Percentiles rank a stretch among this genome's conserved stretches.
Evolutionary conservation across 2,888 invertebrate genomes (phyloP).

Genomic region (Ormyrus pomaceus): DNA sequence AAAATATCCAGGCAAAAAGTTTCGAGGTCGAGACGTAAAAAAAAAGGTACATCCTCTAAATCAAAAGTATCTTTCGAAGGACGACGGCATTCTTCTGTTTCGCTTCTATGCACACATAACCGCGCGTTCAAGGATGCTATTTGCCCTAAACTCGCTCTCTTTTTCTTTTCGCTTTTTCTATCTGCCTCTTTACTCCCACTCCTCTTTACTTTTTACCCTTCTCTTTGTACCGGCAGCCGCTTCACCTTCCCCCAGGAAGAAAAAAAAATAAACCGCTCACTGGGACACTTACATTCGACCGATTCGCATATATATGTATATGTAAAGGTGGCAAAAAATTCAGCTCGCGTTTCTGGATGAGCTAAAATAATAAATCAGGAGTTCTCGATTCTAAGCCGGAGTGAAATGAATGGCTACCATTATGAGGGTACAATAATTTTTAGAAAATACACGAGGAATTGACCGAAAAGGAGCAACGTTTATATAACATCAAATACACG

Average conservation of each 20-base stretch:
- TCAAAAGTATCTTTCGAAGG: slow-evolving; percentile 37
- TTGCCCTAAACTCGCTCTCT: slow-evolving; percentile 32
- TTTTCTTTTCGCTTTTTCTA: background rate
- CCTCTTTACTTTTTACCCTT: background rate
- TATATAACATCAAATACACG: no score
- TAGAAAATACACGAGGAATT: no score
- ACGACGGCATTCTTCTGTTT: slow-evolving; percentile 34
- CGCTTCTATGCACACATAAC: background rate
- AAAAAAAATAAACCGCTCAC: background rate
- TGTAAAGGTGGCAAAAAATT: no score
- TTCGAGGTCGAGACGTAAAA: background rate
- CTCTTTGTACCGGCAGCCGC: no score
- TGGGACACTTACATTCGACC: background rate
- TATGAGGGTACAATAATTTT: no score
- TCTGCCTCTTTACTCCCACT: background rate
- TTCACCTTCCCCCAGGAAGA: background rate
- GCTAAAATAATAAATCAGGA: no score
- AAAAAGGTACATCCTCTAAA: slow-evolving; percentile 2
- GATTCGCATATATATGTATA: no score
- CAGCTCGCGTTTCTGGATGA: no score
- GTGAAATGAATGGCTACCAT: no score
- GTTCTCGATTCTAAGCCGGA: no score
- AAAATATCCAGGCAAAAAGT: background rate
- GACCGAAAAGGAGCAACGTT: no score
- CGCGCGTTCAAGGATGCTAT: slow-evolving; percentile 52